A percentile compares a stretch with the other conserved stretches of the same genome.
These are phyloP conservation scores for Macropus fuliginosus DNA, from an alignment of 2,797 vertebrate species.

Conservation along the genomic window DNA sequence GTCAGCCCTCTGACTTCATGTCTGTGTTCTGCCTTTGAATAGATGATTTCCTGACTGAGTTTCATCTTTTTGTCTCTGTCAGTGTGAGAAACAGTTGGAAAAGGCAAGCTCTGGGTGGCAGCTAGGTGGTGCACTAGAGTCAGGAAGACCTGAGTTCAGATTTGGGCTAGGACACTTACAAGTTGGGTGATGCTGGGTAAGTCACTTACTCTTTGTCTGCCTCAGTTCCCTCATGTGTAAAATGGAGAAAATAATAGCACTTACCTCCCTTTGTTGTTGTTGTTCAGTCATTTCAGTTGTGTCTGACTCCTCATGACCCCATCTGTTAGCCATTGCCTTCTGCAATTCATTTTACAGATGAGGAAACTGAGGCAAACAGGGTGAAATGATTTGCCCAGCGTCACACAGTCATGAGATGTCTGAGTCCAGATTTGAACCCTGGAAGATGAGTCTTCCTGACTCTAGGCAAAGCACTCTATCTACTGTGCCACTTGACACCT, in stretches of 20 bases:
- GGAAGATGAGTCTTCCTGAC: neutral
- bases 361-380: neutral
- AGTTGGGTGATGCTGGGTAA: neutral
- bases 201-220: neutral
- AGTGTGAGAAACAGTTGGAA: neutral
- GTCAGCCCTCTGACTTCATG: neutral
- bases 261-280: neutral
- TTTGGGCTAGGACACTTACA: neutral
- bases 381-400: neutral
- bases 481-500: too few relatives aligned
- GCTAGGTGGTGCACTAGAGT: neutral
- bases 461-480: neutral
- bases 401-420: neutral
- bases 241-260: neutral
- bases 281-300: neutral
- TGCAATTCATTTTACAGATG: neutral
- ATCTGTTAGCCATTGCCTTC: neutral
- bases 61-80: neutral
- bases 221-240: neutral
- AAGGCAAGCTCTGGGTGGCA: neutral
- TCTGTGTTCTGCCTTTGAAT: neutral
- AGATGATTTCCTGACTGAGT: neutral
- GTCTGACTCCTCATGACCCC: neutral
- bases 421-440: neutral
- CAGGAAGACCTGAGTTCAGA: neutral